phyloP scores from a whole-genome alignment of 37 sponge, comb jelly and placozoan genomes.

The Chondrosia reniformis region DNA sequence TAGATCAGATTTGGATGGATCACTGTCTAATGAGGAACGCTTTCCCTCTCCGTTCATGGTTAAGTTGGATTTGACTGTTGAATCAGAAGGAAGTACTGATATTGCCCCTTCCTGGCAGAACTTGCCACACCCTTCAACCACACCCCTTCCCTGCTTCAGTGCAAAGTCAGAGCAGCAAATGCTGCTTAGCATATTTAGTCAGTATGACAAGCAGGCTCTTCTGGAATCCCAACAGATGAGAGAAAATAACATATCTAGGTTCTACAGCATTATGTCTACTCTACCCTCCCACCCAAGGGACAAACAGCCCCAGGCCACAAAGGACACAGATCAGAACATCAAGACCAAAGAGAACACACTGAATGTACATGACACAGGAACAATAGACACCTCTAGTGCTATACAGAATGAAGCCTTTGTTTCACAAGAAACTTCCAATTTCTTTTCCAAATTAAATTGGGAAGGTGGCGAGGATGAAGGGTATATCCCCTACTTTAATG shows the following conservation, averaged over 20 bases:
- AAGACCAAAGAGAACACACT: neutral
- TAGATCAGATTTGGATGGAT: conserved; percentile 68
- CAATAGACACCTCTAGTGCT: too few species aligned
- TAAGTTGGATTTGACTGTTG: conserved; percentile 33
- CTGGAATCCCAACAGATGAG: neutral
- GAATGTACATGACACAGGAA: too few species aligned
- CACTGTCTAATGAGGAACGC: conserved; percentile 39
- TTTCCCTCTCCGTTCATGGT: conserved; percentile 70
- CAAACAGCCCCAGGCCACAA: neutral
- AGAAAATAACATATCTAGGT: too few species aligned
- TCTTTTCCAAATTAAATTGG: conserved; percentile 43
- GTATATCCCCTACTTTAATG: conserved; percentile 24
- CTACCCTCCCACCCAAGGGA: neutral
- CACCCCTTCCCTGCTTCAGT: conserved; percentile 59
- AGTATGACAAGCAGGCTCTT: conserved; percentile 21
- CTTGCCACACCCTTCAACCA: conserved; percentile 43
- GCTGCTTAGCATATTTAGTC: conserved; percentile 34
- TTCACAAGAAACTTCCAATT: neutral
- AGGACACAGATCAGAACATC: neutral
- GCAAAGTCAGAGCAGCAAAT: conserved; percentile 43
- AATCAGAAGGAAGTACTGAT: neutral
- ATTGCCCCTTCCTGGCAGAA: conserved; percentile 44
- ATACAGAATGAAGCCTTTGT: too few species aligned
- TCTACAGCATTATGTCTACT: neutral
- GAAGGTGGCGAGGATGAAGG: conserved; percentile 10